phyloP scores from a whole-genome alignment of 2,113 vertebrate species.

The Pterocles gutturalis region DNA sequence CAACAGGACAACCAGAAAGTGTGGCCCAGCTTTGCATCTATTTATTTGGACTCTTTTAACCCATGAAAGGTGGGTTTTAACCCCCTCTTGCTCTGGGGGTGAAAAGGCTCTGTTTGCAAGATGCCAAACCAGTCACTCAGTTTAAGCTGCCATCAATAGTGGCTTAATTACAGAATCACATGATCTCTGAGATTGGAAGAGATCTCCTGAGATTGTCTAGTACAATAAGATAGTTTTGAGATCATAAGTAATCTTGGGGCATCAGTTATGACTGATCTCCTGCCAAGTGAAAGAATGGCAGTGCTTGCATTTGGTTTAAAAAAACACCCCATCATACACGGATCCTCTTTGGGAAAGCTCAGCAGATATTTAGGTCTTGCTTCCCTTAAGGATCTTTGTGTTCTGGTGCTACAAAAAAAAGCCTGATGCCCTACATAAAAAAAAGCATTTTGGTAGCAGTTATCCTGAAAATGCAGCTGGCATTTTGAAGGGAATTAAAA shows the following conservation, averaged over 20 bases:
- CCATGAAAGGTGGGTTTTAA: neutral
- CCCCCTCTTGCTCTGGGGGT: neutral
- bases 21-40: neutral
- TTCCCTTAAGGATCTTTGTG: neutral
- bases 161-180: neutral
- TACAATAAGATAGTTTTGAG: neutral
- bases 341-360: neutral
- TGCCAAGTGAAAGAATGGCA: neutral
- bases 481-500: neutral
- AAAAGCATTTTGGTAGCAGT: neutral
- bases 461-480: neutral
- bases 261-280: neutral
- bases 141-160: neutral
- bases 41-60: neutral
- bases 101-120: neutral
- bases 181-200: neutral
- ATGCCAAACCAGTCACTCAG: neutral
- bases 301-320: neutral
- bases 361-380: neutral
- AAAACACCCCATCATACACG: neutral
- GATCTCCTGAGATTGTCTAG: neutral
- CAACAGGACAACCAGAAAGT: neutral
- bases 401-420: neutral
- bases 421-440: neutral
- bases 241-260: neutral